phyloP scores from a whole-genome alignment of 2,797 vertebrate genomes.

The Macrochelys suwanniensis region DNA sequence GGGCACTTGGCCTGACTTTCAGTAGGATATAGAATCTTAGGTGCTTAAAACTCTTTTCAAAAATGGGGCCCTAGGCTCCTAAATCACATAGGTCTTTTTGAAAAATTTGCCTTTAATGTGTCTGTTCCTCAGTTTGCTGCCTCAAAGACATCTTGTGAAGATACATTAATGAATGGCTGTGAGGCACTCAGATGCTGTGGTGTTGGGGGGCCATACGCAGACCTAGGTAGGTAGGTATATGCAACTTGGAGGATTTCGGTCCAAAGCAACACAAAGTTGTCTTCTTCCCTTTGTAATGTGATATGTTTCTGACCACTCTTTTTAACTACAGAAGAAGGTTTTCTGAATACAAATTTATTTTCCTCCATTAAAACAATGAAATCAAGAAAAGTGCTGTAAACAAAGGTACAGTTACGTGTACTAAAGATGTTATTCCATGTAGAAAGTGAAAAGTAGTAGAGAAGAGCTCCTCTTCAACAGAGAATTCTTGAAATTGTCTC shows the following conservation, averaged over 20 bases:
- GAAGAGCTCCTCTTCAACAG: not conserved
- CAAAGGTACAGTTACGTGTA: not conserved
- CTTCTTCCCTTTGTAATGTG: not conserved
- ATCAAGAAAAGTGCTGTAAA: conserved; percentile 1
- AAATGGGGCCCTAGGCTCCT: not conserved
- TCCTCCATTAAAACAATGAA: conserved; percentile 13
- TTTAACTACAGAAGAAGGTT: not conserved
- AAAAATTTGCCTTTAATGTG: not conserved
- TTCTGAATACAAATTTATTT: not conserved
- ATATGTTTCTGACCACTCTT: not conserved
- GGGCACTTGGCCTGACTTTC: not conserved
- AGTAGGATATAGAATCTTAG: not conserved
- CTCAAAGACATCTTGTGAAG: not conserved
- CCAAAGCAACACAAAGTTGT: not conserved
- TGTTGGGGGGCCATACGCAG: not conserved
- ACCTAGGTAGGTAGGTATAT: not conserved
- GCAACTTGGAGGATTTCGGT: not conserved
- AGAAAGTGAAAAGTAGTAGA: not conserved
- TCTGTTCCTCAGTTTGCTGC: not conserved
- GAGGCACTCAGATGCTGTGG: not conserved
- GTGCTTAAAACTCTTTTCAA: not conserved
- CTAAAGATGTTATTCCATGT: conserved; percentile 20
- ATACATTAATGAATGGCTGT: not conserved
- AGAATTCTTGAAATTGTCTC: conserved; percentile 13
- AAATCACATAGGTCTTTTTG: not conserved